Base-by-base conservation (phyloP, 2,113 vertebrate genomes). In the Gasterosteus aculeatus region DNA sequence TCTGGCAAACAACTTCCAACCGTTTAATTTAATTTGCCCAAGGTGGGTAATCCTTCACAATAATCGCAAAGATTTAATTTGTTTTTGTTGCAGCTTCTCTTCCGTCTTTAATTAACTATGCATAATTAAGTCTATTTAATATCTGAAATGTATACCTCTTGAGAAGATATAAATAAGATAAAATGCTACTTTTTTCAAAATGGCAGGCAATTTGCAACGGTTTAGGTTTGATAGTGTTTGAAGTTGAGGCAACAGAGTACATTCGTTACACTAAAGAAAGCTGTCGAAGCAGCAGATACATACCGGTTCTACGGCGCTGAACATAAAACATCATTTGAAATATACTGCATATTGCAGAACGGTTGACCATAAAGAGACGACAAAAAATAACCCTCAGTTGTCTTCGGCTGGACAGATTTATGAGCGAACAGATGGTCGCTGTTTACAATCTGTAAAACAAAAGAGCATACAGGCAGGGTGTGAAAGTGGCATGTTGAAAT, bases 41-140 rank as follows among this genome's bases (percentile, higher is more conserved):
- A 12, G 42, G 57, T 18, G 57, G 7, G 38, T 62, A 54, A 77
- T 77, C 57, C 57, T 54, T 69, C 65, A 62, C 26, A 42, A n/a
- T 77, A 33, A 54, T 10, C 56, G 41, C 5, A 2, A 29, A 58
- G 56, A 22, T 29, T 67, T 31, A 49, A 67, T 59, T 47, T 19
- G 33, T 35, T 22, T 59, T 58, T 10, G 10, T 59, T 26, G 51
- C 42, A 12, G 3, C 49, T 75, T 47, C 38, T 18, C 3, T 14
- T 42, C 3, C 0, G 15, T 69, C 53, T 31, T 57, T 19, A 44
- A 19, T 31, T 44, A n/a, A 22, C 54, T 35, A 18, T 44, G 53
- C 54, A 59, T 26, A 44, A 49, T 60, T 3, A 16, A 22, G 44
- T 61, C 1, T 47, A 53, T 62, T 72, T 53, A 46, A 62, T 5